Evolutionary conservation across 2,797 vertebrate species (phyloP), one percentile per base, ranked within the genome.

Genomic region (Odontamblyopus lacepedii): DNA sequence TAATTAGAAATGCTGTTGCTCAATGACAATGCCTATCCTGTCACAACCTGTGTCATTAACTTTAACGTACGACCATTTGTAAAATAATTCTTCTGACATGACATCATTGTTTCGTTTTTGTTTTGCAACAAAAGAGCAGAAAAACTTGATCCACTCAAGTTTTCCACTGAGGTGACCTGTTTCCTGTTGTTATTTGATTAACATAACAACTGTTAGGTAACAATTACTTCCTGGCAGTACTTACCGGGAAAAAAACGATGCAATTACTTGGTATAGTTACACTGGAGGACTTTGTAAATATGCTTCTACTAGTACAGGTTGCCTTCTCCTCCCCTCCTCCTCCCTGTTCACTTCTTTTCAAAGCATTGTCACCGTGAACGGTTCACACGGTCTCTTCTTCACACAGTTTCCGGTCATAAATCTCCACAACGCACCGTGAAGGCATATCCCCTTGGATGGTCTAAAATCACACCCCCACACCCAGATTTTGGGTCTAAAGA

Each of bases 331-430:
- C 55, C 16, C 59, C 62, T 56, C 38, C 41, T 68, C 23, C 26
- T 19, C 29, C 62, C 72, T 35, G 67, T 78, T 77, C 78, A 78
- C 80, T 75, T 79, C 84, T 86, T 87, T 89, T 86, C 89, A 90
- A 87, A 86, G 88, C 81, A 89, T 88, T 89, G 88, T 89, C 90
- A 90, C 83, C 78, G 85, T 87, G 87, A 83, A 89, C 67, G 67
- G 82, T 88, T 91, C 88, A 90, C 90, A 91, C 87, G 80, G 79
- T 87, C 87, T 91, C 84, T 80, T 91, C 85, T 84, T 87, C 76
- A 44, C 82, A 61, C 73, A 77, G 83, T 88, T 91, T 91, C 90
- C 86, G 85, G 88, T 91, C 86, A 90, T 92, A 92, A 92, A 91
- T 90, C 82, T 89, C 83, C 76, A 80, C 82, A 85, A 87, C 85